These are phyloP conservation scores for Caenorhabditis becei DNA, from an alignment of 2,888 invertebrate species.

Conservation along the genomic window DNA sequence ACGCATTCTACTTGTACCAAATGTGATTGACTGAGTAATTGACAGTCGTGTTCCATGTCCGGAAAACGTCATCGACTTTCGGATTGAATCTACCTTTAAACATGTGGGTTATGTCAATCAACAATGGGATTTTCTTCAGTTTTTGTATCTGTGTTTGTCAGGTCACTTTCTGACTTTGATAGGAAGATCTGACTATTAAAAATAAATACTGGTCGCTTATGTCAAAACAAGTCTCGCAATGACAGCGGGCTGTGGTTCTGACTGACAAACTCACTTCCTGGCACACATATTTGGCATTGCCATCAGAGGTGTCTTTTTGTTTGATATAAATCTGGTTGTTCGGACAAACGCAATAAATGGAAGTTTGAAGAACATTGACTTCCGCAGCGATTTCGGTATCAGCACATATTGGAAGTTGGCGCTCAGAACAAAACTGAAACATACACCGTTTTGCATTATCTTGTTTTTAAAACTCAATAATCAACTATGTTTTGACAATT, in stretches of 20 bases:
- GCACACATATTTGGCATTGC: conserved; percentile 55
- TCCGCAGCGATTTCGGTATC: conserved; percentile 61
- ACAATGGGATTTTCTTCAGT: background rate
- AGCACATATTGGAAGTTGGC: conserved; percentile 52
- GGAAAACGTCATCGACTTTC: background rate
- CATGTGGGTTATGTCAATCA: background rate
- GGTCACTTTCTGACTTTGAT: conserved; percentile 14
- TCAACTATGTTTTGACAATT: background rate
- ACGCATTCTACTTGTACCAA: conserved; percentile 13
- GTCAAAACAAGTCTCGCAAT: background rate
- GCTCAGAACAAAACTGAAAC: conserved; percentile 68
- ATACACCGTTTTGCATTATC: too few relatives aligned
- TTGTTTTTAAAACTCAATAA: background rate
- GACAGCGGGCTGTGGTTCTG: background rate
- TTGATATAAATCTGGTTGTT: conserved; percentile 38
- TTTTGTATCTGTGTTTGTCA: conserved; percentile 14
- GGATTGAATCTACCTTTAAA: background rate
- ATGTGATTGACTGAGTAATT: conserved; percentile 5
- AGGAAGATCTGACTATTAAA: background rate
- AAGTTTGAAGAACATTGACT: conserved; percentile 64
- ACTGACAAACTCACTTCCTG: conserved; percentile 49
- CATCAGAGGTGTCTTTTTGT: background rate
- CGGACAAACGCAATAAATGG: conserved; percentile 66
- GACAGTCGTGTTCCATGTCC: background rate
- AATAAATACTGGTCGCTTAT: background rate